phyloP scores from a whole-genome alignment of 2,113 vertebrate species.

The Neodontobutis hainanensis region DNA sequence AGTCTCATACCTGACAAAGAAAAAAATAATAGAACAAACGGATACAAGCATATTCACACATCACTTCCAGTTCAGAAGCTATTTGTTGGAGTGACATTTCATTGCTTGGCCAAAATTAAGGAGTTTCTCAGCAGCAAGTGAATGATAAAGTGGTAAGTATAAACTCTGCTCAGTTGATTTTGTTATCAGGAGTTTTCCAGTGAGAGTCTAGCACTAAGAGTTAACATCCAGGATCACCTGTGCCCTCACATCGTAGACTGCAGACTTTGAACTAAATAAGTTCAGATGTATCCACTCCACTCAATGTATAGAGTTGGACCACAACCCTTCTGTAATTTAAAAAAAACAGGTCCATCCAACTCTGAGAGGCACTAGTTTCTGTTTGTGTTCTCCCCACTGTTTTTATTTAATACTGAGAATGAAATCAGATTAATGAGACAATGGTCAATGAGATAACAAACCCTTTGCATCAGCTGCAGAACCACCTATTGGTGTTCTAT shows the following conservation, averaged over 20 bases:
- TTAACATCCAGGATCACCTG: constrained; percentile 39
- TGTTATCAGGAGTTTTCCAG: constrained; percentile 60
- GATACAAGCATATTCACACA: neutral
- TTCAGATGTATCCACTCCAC: constrained; percentile 36
- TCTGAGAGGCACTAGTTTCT: no score
- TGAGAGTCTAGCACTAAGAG: constrained; percentile 54
- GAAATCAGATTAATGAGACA: no score
- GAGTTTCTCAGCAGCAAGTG: constrained; percentile 22
- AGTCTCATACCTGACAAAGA: constrained; percentile 87
- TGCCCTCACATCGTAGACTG: constrained; percentile 15
- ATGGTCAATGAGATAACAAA: no score
- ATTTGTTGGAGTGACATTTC: neutral
- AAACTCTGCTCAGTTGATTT: constrained; percentile 67
- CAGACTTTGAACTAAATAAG: constrained; percentile 44
- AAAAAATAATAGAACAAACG: constrained; percentile 4
- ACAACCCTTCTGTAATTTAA: no score
- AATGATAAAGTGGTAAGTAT: constrained; percentile 44
- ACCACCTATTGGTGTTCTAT: no score
- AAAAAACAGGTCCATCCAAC: no score
- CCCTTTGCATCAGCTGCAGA: no score
- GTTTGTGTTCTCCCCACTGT: no score
- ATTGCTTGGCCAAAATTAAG: neutral
- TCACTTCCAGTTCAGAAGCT: neutral
- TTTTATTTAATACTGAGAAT: no score
- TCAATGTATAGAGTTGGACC: no score